Evolutionary conservation across 92 coral and sea anemone species (phyloP).

Genomic region (Porites cylindrica): DNA sequence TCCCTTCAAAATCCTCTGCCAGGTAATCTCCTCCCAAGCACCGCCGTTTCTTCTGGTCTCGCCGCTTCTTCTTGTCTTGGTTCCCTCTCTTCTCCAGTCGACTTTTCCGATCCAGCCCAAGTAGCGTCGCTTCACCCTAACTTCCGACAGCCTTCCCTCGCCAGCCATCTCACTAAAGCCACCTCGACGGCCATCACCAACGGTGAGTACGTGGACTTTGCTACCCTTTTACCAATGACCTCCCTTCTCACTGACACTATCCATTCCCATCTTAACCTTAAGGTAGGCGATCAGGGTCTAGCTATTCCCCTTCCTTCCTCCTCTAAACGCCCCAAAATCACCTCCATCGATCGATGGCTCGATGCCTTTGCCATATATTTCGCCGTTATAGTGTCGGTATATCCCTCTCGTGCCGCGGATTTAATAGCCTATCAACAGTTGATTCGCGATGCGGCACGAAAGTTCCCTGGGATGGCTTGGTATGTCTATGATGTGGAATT

Average conservation of each 20-base stretch:
- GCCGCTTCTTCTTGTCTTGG: not conserved
- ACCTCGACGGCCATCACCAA: not conserved
- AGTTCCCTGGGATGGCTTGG: constrained; percentile 22
- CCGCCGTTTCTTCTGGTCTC: not conserved
- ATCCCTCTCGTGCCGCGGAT: not conserved
- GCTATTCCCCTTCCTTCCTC: not conserved
- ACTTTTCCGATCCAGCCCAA: no score
- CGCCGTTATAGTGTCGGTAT: not conserved
- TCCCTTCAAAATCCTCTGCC: no score
- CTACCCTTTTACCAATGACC: not conserved
- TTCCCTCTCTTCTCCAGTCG: not conserved
- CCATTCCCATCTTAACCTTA: no score
- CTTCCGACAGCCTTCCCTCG: not conserved
- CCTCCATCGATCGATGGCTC: not conserved
- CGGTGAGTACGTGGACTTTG: constrained; percentile 16
- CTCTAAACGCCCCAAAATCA: not conserved
- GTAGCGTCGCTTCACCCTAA: not conserved
- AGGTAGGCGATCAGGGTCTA: not conserved
- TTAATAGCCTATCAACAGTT: constrained; percentile 4
- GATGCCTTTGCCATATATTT: not conserved
- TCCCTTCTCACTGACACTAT: not conserved
- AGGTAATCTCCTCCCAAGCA: not conserved
- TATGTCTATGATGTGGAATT: not conserved
- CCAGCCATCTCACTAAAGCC: not conserved
- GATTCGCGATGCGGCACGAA: not conserved